Conservation (phyloP, 2,797 vertebrate species). For the Triplophysa yarkandensis region DNA sequence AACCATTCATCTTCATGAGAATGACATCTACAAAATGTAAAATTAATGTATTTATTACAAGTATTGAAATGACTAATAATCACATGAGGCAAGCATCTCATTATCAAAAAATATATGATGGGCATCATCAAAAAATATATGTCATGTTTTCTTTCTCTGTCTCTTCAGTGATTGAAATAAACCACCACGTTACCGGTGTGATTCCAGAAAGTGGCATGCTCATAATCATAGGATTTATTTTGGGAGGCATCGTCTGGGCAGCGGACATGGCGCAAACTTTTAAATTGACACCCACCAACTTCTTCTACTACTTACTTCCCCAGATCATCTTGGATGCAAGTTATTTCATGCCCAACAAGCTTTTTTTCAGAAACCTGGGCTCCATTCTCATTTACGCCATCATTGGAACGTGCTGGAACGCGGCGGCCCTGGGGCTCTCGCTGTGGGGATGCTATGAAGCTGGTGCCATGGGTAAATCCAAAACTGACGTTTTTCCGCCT, state of each 20-base stretch:
- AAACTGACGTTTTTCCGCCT: background rate
- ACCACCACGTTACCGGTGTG: slow-evolving; percentile 53
- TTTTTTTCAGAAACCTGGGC: slow-evolving; percentile 84
- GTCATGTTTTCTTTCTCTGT: background rate
- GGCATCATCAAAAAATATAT: too few relatives aligned
- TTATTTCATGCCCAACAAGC: slow-evolving; percentile 84
- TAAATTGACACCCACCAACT: slow-evolving; percentile 58
- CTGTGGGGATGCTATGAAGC: slow-evolving; percentile 82
- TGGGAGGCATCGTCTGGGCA: slow-evolving; percentile 82
- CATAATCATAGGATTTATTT: slow-evolving; percentile 84
- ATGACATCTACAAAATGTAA: too few relatives aligned
- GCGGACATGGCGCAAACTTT: slow-evolving; percentile 17
- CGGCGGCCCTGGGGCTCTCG: slow-evolving; percentile 73
- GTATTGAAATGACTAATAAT: too few relatives aligned
- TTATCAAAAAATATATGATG: too few relatives aligned
- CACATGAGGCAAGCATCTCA: too few relatives aligned
- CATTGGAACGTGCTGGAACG: slow-evolving; percentile 81
- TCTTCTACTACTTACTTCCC: slow-evolving; percentile 86
- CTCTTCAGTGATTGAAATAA: slow-evolving; percentile 29
- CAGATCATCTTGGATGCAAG: slow-evolving; percentile 83
- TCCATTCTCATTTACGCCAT: slow-evolving; percentile 83
- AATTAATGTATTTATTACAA: too few relatives aligned
- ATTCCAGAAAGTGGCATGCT: slow-evolving; percentile 84
- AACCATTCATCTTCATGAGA: too few relatives aligned
- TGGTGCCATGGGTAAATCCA: slow-evolving; percentile 53